Percentiles rank a stretch among this genome's conserved stretches.
phyloP scores from a whole-genome alignment of 2,888 invertebrate species.

The Ctena decussata region DNA sequence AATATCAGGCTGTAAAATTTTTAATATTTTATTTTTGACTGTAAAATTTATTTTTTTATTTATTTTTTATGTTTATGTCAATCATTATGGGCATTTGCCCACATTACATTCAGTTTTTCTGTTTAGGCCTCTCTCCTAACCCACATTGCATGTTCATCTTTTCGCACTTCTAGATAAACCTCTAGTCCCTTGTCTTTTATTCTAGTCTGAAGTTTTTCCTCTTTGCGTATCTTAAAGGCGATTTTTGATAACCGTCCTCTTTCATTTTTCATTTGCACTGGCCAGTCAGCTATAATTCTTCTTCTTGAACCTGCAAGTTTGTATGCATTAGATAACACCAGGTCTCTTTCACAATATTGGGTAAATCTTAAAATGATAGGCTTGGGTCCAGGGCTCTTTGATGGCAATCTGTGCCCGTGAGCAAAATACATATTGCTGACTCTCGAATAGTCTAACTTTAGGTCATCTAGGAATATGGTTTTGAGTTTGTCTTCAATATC shows the following conservation, averaged over 20 bases:
- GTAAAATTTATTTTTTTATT: too few relatives aligned
- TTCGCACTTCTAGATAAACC: not conserved
- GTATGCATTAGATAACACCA: not conserved
- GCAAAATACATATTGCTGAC: not conserved
- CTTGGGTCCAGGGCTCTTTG: not conserved
- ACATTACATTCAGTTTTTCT: too few relatives aligned
- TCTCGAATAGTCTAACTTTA: not conserved
- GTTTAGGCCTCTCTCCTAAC: too few relatives aligned
- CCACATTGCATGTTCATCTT: not conserved
- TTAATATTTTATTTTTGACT: too few relatives aligned
- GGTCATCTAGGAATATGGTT: not conserved
- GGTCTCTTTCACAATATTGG: not conserved
- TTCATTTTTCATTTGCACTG: not conserved
- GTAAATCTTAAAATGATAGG: not conserved
- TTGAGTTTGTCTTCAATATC: not conserved
- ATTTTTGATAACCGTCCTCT: not conserved
- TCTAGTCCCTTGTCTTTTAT: not conserved
- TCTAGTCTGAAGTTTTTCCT: not conserved
- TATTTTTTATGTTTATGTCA: too few relatives aligned
- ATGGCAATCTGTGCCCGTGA: not conserved
- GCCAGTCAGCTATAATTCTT: not conserved
- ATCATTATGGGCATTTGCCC: too few relatives aligned
- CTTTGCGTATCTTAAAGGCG: not conserved
- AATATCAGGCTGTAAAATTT: too few relatives aligned
- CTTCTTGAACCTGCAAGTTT: not conserved